These are phyloP conservation scores for Laticauda laticaudata DNA, from an alignment of 2,113 vertebrate genomes.

Conservation along the genomic window DNA sequence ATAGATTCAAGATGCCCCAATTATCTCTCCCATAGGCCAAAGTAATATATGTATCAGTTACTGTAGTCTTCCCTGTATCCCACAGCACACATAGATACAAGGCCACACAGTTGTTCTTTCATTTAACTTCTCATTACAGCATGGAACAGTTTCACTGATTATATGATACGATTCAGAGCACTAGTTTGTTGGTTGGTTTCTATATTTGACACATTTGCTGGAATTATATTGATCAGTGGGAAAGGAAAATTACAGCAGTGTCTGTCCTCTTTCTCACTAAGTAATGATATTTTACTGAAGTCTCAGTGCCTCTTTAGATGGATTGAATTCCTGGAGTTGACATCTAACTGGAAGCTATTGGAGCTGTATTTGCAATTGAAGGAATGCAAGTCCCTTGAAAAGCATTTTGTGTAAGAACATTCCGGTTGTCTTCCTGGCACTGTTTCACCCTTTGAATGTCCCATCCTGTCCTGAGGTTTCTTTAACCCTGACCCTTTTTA, in stretches of 20 bases:
- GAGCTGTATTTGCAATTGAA: not conserved
- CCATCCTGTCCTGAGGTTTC: not conserved
- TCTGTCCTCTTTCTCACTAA: not conserved
- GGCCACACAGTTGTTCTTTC: not conserved
- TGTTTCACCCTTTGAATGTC: not conserved
- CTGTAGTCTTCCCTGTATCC: not conserved
- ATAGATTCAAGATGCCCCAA: not conserved
- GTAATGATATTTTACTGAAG: not conserved
- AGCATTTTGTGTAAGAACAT: not conserved
- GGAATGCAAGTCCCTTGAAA: not conserved
- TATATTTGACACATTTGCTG: not conserved
- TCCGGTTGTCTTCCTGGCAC: not conserved
- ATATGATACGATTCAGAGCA: not conserved
- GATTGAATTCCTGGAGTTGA: not conserved
- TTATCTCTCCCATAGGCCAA: not conserved
- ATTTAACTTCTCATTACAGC: not conserved
- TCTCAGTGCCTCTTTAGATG: not conserved
- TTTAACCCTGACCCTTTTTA: not conserved
- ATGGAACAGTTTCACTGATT: not conserved
- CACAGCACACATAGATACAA: not conserved
- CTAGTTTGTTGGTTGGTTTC: not conserved
- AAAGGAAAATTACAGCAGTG: rapidly evolving
- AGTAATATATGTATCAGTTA: rapidly evolving
- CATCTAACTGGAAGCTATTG: not conserved
- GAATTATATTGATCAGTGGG: not conserved